These are phyloP conservation scores for Axea sp. DNA, from an alignment of 2,888 invertebrate genomes.

Conservation along the genomic window DNA sequence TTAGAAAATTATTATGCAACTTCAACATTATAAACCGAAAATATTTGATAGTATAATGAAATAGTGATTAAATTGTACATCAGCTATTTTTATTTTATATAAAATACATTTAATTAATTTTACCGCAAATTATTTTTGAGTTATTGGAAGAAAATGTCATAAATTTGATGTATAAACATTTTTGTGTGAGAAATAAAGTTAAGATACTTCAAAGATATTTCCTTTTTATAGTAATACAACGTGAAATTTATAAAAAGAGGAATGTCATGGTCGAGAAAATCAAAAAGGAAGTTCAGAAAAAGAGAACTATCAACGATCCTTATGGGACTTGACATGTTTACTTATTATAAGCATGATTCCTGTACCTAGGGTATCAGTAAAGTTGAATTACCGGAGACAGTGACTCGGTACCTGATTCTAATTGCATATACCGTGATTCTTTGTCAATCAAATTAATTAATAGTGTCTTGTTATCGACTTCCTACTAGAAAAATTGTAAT, in stretches of 20 bases:
- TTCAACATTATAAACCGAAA: not conserved
- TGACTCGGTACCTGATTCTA: conserved; percentile 7
- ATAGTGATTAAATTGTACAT: not conserved
- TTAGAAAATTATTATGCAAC: not conserved
- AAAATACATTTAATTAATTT: no score
- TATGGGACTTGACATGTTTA: not conserved
- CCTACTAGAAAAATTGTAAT: not conserved
- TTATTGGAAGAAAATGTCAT: no score
- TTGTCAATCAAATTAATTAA: conserved; percentile 9
- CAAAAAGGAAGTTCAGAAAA: not conserved
- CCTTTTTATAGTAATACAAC: not conserved
- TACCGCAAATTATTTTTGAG: no score
- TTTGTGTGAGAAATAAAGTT: not conserved
- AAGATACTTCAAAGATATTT: not conserved
- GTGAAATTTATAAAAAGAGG: not conserved
- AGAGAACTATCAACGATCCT: not conserved
- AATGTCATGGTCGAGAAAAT: not conserved
- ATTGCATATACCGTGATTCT: not conserved
- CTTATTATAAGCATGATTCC: not conserved
- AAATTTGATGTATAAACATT: no score
- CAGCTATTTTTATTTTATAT: no score
- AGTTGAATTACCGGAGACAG: not conserved
- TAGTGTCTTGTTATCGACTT: conserved; percentile 3
- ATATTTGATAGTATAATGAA: not conserved
- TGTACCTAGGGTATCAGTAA: not conserved